These are phyloP conservation scores for Odobenus rosmarus DNA, from an alignment of 2,113 vertebrate species.

Conservation along the genomic window DNA sequence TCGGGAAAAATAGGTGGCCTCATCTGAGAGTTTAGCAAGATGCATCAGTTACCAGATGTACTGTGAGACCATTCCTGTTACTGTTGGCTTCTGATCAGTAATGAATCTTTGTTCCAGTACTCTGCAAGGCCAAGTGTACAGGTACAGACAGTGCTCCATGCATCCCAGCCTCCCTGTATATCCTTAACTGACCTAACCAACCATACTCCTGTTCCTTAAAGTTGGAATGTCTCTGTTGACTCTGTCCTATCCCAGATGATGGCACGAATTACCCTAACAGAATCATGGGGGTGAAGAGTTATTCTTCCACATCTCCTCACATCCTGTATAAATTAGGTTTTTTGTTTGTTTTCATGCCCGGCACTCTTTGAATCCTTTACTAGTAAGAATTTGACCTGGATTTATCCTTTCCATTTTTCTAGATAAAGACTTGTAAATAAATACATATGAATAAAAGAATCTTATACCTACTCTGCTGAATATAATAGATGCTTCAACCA, in stretches of 20 bases:
- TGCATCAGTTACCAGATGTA: not conserved
- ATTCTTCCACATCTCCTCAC: not conserved
- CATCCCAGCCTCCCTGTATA: not conserved
- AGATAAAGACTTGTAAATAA: not conserved
- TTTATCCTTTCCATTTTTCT: not conserved
- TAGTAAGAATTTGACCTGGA: not conserved
- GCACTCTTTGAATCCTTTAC: not conserved
- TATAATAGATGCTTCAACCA: slow-evolving; percentile 16
- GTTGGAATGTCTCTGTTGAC: not conserved
- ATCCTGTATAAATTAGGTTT: not conserved
- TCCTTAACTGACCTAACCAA: not conserved
- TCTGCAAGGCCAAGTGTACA: not conserved
- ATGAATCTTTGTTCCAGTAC: not conserved
- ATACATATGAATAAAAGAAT: not conserved
- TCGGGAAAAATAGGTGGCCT: not conserved
- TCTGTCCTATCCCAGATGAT: not conserved
- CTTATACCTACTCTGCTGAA: not conserved
- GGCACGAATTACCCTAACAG: not conserved
- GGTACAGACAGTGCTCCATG: not conserved
- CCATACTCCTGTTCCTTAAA: not conserved
- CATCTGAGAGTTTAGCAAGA: not conserved
- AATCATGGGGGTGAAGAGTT: not conserved
- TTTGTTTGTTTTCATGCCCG: not conserved
- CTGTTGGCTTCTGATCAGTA: not conserved
- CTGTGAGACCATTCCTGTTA: not conserved